Evolutionary conservation across 2,113 vertebrate genomes (phyloP).

Genomic region (Mirounga angustirostris): DNA sequence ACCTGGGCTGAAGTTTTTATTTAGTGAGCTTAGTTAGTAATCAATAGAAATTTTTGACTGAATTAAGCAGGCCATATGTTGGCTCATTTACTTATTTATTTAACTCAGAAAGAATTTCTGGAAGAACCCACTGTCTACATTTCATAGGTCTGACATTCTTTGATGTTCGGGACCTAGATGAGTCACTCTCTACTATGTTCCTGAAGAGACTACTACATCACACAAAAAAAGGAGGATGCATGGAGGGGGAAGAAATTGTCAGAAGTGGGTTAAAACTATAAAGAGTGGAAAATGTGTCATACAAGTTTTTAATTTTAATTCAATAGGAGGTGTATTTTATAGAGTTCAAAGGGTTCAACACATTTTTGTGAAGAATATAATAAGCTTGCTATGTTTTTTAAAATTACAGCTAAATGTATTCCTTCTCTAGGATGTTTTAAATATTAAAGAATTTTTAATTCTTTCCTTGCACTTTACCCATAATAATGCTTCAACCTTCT

Average conservation of each 20-base stretch:
- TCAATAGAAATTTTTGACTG: constrained; percentile 77
- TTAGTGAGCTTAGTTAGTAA: constrained; percentile 76
- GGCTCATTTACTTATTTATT: constrained; percentile 79
- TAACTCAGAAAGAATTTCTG: constrained; percentile 67
- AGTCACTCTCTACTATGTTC: constrained; percentile 77
- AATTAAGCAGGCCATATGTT: constrained; percentile 77
- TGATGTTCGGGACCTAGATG: constrained; percentile 61
- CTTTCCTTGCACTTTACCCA: constrained; percentile 42
- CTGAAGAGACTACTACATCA: constrained; percentile 76
- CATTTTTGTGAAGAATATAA: constrained; percentile 39
- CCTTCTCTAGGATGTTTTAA: constrained; percentile 54
- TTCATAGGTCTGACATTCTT: constrained; percentile 76
- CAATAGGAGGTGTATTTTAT: constrained; percentile 34
- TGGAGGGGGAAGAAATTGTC: not conserved
- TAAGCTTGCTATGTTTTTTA: constrained; percentile 37
- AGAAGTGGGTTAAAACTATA: constrained; percentile 46
- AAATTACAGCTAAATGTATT: not conserved
- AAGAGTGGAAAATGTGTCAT: constrained; percentile 18
- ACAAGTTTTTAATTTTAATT: constrained; percentile 48
- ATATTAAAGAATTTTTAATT: constrained; percentile 46
- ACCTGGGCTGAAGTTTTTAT: constrained; percentile 79
- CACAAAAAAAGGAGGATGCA: constrained; percentile 57
- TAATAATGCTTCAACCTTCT: constrained; percentile 45
- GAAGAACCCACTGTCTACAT: constrained; percentile 79
- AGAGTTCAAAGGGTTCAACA: constrained; percentile 36